Evolutionary conservation across 64 coral and sea anemone species (phyloP), one percentile per base, ranked within the genome.

Genomic region (Actinia equina): DNA sequence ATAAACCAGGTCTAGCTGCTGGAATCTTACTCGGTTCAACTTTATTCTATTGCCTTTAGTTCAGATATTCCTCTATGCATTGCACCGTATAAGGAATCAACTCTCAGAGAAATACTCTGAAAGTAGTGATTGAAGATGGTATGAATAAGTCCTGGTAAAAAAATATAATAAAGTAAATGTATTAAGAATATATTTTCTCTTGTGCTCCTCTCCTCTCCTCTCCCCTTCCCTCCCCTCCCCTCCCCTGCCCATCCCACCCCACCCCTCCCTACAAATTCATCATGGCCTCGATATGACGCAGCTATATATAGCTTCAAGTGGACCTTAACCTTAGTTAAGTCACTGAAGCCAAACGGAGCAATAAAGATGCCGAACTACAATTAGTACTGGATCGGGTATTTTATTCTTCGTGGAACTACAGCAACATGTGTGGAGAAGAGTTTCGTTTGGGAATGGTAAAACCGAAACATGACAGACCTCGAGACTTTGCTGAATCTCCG

Each of bases 21-120:
- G 63, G 52, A 7, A 14, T 92, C 18, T 42, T 89, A 41, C 22
- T 64, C 19, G 44, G 78, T 13, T 86, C 63, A 55, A 51, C 27
- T 18, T 95, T 22, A 61, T 89, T 14, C 87, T 80, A 0, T 86
- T 92, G 16, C 90, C 94, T 25, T 19, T 87, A 3, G 84, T 74
- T 80, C 94, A 95, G 44, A 27, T 95, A 23, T 18, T 89, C 30
- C 84, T 87, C 18, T 95, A 88, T 65, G 76, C 41, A 23, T 43
- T 92, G 64, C 92, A 89, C n/a, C 86, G 61, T 43, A n/a, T 89
- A 7, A 60, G 93, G 3, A 77, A 74, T 52, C 80, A 82, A n/a
- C 59, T 91, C 22, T 17, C 16, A 43, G 22, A 16, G 18, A 82
- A 82, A 82, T 74, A 74, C 26, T 27, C 26, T 14, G 69, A 74